phyloP scores from a whole-genome alignment of 2,888 invertebrate genomes.

The Synergus itoensis region DNA sequence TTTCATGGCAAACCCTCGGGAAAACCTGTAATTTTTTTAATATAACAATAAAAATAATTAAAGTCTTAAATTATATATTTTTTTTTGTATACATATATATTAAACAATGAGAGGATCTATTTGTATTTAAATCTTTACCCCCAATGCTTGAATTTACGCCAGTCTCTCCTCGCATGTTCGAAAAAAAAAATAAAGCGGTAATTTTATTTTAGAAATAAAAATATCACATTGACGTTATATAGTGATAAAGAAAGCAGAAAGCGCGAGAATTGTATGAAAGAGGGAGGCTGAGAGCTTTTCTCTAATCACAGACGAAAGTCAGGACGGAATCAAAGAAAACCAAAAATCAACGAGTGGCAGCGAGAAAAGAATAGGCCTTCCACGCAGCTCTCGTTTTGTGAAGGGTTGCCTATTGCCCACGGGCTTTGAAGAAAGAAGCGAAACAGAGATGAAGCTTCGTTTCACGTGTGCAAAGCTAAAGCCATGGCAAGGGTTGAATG shows the following conservation, averaged over 20 bases:
- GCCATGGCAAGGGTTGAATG: slow-evolving; percentile 67
- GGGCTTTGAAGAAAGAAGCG: slow-evolving; percentile 38
- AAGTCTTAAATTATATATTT: too few species aligned
- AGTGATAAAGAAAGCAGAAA: slow-evolving; percentile 42
- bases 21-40: too few species aligned
- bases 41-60: too few species aligned
- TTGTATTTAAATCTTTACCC: neutral
- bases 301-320: slow-evolving; percentile 61
- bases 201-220: slow-evolving; percentile 10
- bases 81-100: too few species aligned
- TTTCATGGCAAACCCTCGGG: too few species aligned
- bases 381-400: slow-evolving; percentile 47
- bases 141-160: neutral
- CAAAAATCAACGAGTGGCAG: slow-evolving; percentile 61
- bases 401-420: slow-evolving; percentile 44
- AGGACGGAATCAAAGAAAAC: slow-evolving; percentile 63
- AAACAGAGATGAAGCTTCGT: slow-evolving; percentile 49
- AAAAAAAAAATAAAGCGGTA: neutral
- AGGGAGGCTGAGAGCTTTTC: slow-evolving; percentile 55
- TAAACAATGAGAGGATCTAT: too few species aligned
- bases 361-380: slow-evolving; percentile 57
- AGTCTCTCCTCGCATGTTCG: neutral
- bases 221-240: slow-evolving; percentile 22
- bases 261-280: slow-evolving; percentile 40
- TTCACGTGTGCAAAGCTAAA: slow-evolving; percentile 48